These are phyloP conservation scores for Didymodactylos carnosus DNA, from an alignment of 2,888 invertebrate species.

Conservation along the genomic window DNA sequence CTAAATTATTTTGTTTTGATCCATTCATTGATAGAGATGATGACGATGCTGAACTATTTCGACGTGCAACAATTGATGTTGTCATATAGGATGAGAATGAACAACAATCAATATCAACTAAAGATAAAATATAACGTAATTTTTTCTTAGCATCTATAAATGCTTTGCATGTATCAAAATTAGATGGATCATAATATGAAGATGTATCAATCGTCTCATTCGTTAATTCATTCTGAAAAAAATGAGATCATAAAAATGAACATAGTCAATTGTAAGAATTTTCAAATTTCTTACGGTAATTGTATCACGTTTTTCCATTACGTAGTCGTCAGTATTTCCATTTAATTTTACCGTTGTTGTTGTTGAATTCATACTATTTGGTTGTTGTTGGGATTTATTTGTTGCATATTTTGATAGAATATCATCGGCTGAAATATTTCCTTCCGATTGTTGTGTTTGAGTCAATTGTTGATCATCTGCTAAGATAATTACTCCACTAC, in stretches of 20 bases:
- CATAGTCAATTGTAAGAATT: neutral
- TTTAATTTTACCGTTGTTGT: too few relatives aligned
- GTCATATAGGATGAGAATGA: neutral
- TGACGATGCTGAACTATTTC: neutral
- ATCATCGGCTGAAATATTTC: neutral
- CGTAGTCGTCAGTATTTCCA: too few relatives aligned
- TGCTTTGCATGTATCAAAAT: constrained; percentile 42
- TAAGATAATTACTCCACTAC: neutral
- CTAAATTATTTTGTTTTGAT: constrained; percentile 17
- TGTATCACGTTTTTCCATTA: too few relatives aligned
- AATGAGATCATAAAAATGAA: neutral
- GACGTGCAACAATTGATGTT: neutral
- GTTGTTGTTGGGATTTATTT: too few relatives aligned
- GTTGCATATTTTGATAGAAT: neutral
- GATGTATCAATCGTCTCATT: neutral
- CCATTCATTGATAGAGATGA: neutral
- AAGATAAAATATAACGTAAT: constrained; percentile 66
- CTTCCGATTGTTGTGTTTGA: neutral
- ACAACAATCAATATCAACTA: constrained; percentile 43
- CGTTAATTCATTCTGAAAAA: too few relatives aligned
- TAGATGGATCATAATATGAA: constrained; percentile 36
- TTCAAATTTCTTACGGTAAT: neutral
- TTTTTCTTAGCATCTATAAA: constrained; percentile 62
- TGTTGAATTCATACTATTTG: neutral
- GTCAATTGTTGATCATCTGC: neutral